phyloP scores from a whole-genome alignment of 1,140 invertebrate species.

The Cataglyphis hispanica region DNA sequence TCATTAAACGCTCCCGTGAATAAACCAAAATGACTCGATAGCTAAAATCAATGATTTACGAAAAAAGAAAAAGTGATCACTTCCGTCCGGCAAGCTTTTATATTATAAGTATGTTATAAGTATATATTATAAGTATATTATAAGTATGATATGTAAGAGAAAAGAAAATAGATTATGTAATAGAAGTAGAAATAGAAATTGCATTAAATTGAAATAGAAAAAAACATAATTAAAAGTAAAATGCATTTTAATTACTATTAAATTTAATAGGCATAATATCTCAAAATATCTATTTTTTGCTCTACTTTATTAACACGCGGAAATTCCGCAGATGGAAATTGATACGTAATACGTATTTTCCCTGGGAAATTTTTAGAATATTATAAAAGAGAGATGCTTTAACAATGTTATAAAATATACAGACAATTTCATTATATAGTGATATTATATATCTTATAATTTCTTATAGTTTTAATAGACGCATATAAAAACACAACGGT shows the following conservation, averaged over 20 bases:
- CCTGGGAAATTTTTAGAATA: neutral
- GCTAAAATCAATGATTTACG: slow-evolving; percentile 10
- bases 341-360: slow-evolving; percentile 1
- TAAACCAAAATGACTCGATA: slow-evolving; percentile 9
- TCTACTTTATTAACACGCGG: slow-evolving; percentile 14
- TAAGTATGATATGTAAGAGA: neutral
- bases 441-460: neutral
- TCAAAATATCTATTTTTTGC: slow-evolving; percentile 20
- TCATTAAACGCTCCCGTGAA: slow-evolving; percentile 38
- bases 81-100: neutral
- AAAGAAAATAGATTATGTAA: neutral
- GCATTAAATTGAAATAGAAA: too few relatives aligned
- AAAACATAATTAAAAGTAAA: slow-evolving; percentile 21
- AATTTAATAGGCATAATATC: slow-evolving; percentile 15
- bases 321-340: neutral
- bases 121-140: too few relatives aligned
- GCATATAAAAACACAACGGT: neutral
- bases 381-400: neutral
- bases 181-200: neutral
- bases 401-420: neutral
- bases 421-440: neutral
- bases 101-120: slow-evolving; percentile 4
- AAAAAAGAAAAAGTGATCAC: slow-evolving; percentile 20
- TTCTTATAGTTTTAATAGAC: neutral
- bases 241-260: slow-evolving; percentile 10